A percentile compares a stretch with the other conserved stretches of the same genome.
Evolutionary conservation across 2,113 vertebrate species (phyloP).

Genomic region (Miniopterus natalensis): DNA sequence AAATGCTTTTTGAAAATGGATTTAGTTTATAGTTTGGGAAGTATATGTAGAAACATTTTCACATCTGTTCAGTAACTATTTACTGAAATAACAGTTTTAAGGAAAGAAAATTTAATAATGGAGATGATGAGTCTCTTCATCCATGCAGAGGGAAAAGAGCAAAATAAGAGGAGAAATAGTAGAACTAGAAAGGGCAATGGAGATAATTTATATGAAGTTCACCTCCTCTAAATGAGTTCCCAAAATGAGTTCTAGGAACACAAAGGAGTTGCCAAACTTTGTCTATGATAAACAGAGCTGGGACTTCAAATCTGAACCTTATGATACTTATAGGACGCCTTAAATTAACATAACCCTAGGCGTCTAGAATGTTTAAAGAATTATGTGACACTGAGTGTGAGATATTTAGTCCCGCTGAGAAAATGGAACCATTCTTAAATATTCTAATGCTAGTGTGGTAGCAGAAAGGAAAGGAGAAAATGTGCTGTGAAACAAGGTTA

Average conservation of each 20-base stretch:
- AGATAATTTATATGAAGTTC: not conserved
- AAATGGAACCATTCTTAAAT: not conserved
- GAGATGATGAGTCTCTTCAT: not conserved
- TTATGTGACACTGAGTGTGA: not conserved
- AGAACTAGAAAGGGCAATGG: not conserved
- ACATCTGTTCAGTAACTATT: not conserved
- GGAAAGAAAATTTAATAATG: not conserved
- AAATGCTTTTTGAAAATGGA: slow-evolving; percentile 12
- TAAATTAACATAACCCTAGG: not conserved
- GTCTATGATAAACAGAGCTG: not conserved
- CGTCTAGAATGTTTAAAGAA: slow-evolving; percentile 30
- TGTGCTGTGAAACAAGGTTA: not conserved
- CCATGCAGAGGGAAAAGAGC: not conserved
- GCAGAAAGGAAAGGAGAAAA: not conserved
- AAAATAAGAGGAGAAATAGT: not conserved
- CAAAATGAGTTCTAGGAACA: slow-evolving; percentile 10
- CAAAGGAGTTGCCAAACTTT: not conserved
- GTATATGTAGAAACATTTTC: not conserved
- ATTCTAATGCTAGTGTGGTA: not conserved
- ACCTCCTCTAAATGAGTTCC: not conserved
- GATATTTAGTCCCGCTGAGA: not conserved
- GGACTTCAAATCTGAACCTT: slow-evolving; percentile 13
- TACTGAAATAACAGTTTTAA: slow-evolving; percentile 46
- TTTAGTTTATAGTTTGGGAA: slow-evolving; percentile 22
- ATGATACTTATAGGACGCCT: not conserved